Base-by-base conservation (phyloP, 2,888 invertebrate genomes). In the Hoplodrina ambigua region DNA sequence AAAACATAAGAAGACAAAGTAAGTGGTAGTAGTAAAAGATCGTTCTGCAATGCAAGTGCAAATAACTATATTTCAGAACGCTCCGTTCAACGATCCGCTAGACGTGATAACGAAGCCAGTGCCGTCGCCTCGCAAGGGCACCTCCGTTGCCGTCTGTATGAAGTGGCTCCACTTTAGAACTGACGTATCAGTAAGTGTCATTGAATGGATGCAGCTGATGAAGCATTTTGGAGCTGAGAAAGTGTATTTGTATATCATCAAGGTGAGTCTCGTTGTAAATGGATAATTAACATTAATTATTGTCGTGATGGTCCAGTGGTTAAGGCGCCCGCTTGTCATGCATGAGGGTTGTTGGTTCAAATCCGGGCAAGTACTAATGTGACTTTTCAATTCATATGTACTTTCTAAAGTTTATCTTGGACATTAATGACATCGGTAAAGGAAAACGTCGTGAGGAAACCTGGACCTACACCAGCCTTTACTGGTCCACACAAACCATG, bases 121-220 rank as follows among this genome's bases (percentile, higher is more conserved):
- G 37, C n/a, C 13, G 17, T 8, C 49, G 4, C 20, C n/a, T n/a
- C 20, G 19, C 25, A 25, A 56, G 49, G 46, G 59, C 52, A 57
- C 11, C 1, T 68, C 72, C 0, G 50, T 76, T 17, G 69, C 66
- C 25, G 78, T 79, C 49, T 75, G 78, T 52, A 57, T 79, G 11
- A 79, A 75, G 44, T 69, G 70, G 71, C 37, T 75, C 8, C 59
- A 79, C 53, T 71, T 53, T 54, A n/a, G 53, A 0, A 20, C 59
- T 6, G 79, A 79, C 19, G 56, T 74, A 11, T 66, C 79, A 0
- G 58, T 60, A 3, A 25, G 41, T 8, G 49, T 79, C 3, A 64
- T 74, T 0, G 79, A 79, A 33, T 79, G 79, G 79, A 44, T 76
- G 49, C 65, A 76, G 56, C 25, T 76, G 13, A 37, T 79, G 25